Conservation (phyloP, 30 jellyfish, hydroid and myxozoan species). For the Morbakka virulenta region DNA sequence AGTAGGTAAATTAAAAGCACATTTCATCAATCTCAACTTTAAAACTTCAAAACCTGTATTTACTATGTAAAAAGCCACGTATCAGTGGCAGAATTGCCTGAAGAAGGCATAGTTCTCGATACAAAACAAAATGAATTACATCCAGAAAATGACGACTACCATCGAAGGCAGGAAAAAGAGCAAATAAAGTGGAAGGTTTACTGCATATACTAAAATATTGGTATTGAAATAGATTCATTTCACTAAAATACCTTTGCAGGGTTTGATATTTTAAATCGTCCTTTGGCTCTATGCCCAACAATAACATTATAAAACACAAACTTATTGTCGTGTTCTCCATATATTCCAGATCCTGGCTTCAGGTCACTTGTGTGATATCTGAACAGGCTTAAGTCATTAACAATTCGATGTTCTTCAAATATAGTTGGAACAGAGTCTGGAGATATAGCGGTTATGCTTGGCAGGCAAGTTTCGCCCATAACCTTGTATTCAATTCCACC, state of each 20-base stretch:
- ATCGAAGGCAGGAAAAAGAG: no score
- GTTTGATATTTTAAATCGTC: conserved; percentile 67
- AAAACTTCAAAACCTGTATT: no score
- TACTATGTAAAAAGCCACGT: no score
- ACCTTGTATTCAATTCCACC: conserved; percentile 79
- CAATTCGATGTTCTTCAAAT: conserved; percentile 93
- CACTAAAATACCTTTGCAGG: conserved; percentile 71
- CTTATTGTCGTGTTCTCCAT: conserved; percentile 86
- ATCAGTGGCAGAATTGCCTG: no score
- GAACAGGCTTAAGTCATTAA: conserved; percentile 69
- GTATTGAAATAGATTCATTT: no score
- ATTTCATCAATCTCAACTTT: no score
- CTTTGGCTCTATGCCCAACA: conserved; percentile 86
- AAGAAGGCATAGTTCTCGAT: no score
- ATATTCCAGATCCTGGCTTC: conserved; percentile 86
- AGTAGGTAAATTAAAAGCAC: no score
- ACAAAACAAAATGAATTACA: no score
- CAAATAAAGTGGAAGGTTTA: no score
- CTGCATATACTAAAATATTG: no score
- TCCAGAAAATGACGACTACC: no score
- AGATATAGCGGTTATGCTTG: conserved; percentile 66
- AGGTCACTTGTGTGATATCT: conserved; percentile 63
- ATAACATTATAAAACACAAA: conserved; percentile 75
- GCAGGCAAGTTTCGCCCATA: conserved; percentile 83
- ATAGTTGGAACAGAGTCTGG: conserved; percentile 58